Evolutionary conservation across 2,888 invertebrate species (phyloP).

Genomic region (Dioctria linearis): DNA sequence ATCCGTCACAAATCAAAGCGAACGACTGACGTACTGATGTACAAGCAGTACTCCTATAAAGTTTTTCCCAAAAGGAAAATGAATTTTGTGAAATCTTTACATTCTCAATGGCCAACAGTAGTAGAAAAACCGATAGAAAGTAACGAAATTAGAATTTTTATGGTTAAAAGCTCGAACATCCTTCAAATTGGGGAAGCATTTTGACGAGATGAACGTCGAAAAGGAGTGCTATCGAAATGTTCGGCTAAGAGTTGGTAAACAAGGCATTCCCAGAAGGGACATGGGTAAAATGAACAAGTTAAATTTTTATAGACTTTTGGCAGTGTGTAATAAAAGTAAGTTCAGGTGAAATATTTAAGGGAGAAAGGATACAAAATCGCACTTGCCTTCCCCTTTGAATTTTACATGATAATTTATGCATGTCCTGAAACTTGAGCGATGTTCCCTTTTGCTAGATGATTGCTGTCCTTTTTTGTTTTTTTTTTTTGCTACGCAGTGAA

Average conservation of each 20-base stretch:
- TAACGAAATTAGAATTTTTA: constrained; percentile 32
- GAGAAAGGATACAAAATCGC: background rate
- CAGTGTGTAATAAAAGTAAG: constrained; percentile 5
- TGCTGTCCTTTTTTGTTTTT: too few species aligned
- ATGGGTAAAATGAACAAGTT: constrained; percentile 9
- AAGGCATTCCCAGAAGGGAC: background rate
- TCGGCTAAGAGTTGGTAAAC: constrained; percentile 26
- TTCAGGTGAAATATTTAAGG: background rate
- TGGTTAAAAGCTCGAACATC: background rate
- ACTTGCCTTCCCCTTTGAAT: too few species aligned
- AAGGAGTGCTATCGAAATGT: constrained; percentile 8
- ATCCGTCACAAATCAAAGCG: constrained; percentile 30
- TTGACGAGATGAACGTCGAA: background rate
- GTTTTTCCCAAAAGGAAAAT: constrained; percentile 32
- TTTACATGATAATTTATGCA: too few species aligned
- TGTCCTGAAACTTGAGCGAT: too few species aligned
- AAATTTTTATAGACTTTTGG: constrained; percentile 2
- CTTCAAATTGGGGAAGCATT: background rate
- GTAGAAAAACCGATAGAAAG: background rate
- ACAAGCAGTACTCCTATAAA: background rate
- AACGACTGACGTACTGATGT: constrained; percentile 1
- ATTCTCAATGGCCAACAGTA: background rate
- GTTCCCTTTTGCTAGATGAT: too few species aligned
- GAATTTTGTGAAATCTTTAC: constrained; percentile 32
- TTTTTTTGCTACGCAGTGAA: too few species aligned